Evolutionary conservation across 2,113 vertebrate genomes (phyloP).

Genomic region (Notothenia rossii): DNA sequence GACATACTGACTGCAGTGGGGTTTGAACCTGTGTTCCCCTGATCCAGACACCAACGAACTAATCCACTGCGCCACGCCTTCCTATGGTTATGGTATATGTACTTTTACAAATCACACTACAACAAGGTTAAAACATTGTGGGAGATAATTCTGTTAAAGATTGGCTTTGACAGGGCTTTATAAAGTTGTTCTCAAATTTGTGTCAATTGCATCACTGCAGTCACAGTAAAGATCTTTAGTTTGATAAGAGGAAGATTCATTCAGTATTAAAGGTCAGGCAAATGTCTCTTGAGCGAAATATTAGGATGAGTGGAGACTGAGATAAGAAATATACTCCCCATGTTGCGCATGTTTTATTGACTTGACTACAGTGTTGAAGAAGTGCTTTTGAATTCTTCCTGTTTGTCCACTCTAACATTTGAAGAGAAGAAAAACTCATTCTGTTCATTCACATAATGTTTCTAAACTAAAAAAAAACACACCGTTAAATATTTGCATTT

Average conservation of each 20-base stretch:
- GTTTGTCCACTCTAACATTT: background rate
- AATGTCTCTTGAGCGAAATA: conserved; percentile 28
- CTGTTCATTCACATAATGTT: background rate
- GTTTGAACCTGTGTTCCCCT: too few species aligned
- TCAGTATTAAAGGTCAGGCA: conserved; percentile 45
- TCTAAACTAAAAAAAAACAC: background rate
- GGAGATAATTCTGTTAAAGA: conserved; percentile 14
- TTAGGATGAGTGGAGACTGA: background rate
- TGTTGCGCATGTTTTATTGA: conserved; percentile 3
- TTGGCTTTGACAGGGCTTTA: conserved; percentile 1
- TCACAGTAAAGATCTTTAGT: conserved; percentile 30
- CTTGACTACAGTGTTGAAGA: background rate
- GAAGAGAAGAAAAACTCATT: background rate
- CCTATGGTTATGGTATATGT: background rate
- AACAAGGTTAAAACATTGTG: conserved; percentile 12
- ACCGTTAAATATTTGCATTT: background rate
- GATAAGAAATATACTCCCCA: conserved; percentile 24
- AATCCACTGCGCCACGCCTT: too few species aligned
- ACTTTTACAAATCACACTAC: conserved; percentile 4
- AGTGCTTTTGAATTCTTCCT: background rate
- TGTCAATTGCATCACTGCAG: conserved; percentile 21
- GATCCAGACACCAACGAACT: too few species aligned
- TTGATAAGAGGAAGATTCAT: conserved; percentile 56
- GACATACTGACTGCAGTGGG: too few species aligned
- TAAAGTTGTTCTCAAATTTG: background rate